phyloP scores from a whole-genome alignment of 92 coral and sea anemone species.

The Plumapathes pennacea region DNA sequence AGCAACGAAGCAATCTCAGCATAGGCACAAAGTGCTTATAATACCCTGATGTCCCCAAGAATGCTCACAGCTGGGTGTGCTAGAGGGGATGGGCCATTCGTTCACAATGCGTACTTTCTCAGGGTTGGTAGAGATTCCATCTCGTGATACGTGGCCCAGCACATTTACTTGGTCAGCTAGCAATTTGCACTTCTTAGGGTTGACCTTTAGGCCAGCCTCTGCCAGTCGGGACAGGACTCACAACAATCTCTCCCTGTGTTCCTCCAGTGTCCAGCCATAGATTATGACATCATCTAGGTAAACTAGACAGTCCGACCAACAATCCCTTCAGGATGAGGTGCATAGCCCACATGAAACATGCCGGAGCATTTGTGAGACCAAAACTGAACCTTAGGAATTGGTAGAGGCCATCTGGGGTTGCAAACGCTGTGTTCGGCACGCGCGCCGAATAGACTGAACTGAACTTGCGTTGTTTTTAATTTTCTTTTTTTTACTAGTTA shows the following conservation, averaged over 20 bases:
- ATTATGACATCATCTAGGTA: conserved; percentile 44
- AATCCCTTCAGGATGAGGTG: conserved; percentile 26
- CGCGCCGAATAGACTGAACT: no score
- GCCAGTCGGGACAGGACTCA: conserved; percentile 19
- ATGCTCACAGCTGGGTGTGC: conserved; percentile 20
- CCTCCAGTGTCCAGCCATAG: conserved; percentile 30
- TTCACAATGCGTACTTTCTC: conserved; percentile 37
- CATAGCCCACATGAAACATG: conserved; percentile 42
- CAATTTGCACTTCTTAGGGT: conserved; percentile 40
- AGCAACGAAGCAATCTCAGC: conserved; percentile 33
- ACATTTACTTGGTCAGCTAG: conserved; percentile 25
- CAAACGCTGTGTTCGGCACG: conserved; percentile 50
- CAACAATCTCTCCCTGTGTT: conserved; percentile 37
- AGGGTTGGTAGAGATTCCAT: conserved; percentile 40
- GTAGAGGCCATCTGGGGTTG: conserved; percentile 39
- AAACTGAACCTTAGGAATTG: conserved; percentile 29
- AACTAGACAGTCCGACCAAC: conserved; percentile 38
- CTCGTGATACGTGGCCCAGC: conserved; percentile 26
- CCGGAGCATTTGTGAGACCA: conserved; percentile 44
- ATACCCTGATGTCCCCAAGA: conserved; percentile 37
- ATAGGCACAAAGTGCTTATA: conserved; percentile 42
- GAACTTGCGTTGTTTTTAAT: no score
- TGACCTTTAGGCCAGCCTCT: conserved; percentile 36
- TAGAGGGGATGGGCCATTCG: conserved; percentile 23
- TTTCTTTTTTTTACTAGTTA: no score